Evolutionary conservation across 2,113 vertebrate genomes (phyloP).

Genomic region (Oenanthe melanoleuca): DNA sequence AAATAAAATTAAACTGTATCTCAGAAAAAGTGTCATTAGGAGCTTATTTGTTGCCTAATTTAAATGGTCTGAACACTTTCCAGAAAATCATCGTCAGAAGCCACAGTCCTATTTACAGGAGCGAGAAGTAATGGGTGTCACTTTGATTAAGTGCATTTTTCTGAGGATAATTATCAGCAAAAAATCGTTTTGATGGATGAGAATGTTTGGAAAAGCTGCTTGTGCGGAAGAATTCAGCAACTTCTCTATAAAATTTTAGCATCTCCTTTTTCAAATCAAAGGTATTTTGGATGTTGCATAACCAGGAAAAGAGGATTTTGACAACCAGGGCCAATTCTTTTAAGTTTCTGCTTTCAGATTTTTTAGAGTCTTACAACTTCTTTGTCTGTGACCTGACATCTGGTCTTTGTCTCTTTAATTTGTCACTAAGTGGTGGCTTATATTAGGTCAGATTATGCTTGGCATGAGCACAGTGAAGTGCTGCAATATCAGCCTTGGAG

Average conservation of each 20-base stretch:
- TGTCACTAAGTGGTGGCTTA: neutral
- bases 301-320: neutral
- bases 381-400: neutral
- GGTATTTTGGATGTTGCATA: slow-evolving; percentile 5
- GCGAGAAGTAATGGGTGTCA: slow-evolving; percentile 33
- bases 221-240: neutral
- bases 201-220: neutral
- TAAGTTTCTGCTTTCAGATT: neutral
- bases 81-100: slow-evolving; percentile 36
- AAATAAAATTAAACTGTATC: slow-evolving; percentile 36
- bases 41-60: slow-evolving; percentile 30
- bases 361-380: neutral
- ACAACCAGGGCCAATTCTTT: neutral
- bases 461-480: neutral
- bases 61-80: slow-evolving; percentile 46
- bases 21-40: slow-evolving; percentile 18
- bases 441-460: neutral
- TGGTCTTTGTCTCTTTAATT: slow-evolving; percentile 1
- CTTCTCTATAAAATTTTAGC: neutral
- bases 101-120: slow-evolving; percentile 38
- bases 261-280: neutral
- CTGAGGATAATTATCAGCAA: slow-evolving; percentile 33
- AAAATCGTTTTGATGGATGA: slow-evolving; percentile 27
- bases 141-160: slow-evolving; percentile 57
- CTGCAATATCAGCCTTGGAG: neutral